Evolutionary conservation across 2,888 invertebrate species (phyloP), one percentile per base, ranked within the genome.

Genomic region (Orchesella flavescens): DNA sequence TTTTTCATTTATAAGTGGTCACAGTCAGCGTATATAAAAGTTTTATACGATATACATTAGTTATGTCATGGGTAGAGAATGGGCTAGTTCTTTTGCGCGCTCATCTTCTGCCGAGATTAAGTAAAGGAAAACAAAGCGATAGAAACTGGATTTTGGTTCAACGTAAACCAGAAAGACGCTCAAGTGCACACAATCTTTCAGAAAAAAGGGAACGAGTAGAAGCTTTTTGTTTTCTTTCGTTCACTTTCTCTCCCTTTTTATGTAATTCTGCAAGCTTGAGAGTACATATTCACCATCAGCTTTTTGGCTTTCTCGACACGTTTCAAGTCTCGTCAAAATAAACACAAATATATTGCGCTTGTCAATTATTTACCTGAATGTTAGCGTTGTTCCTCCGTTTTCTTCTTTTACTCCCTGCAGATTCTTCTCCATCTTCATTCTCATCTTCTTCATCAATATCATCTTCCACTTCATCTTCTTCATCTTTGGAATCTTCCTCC

Each of bases 401-500:
- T 69, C 88, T 57, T 84, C 76, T 72, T 49, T 84, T 85, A 43
- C 84, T 84, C 43, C 78, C 87, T 61, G 74, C 87, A 9, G 86
- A 87, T 4, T 84, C 84, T 5, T 65, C 82, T 83, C 63, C 87
- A 75, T 80, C 84, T 65, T 75, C 66, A 61, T 83, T 77, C 43
- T 81, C 86, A 61, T 82, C 85, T 65, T 88, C 88, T 53, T 86
- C 87, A 15, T 87, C 85, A 24, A 87, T 85, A 49, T 87, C 88
- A 15, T 88, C 86, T 43, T 85, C 86, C 15, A 34, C 82, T 10
- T 81, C 84, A 34, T 86, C 87, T 55, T 89, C 89, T 12, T 91
- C 63, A 92, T 92, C 79, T 24, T 89, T 89, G 1, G 88, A 88
- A 55, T 88, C 89, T 59, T 89, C 89, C 15, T 88, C 87, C 66